A percentile compares a stretch with the other conserved stretches of the same genome.
These are phyloP conservation scores for Rhynchomys soricoides DNA, from an alignment of 2,113 vertebrate species.

Conservation along the genomic window DNA sequence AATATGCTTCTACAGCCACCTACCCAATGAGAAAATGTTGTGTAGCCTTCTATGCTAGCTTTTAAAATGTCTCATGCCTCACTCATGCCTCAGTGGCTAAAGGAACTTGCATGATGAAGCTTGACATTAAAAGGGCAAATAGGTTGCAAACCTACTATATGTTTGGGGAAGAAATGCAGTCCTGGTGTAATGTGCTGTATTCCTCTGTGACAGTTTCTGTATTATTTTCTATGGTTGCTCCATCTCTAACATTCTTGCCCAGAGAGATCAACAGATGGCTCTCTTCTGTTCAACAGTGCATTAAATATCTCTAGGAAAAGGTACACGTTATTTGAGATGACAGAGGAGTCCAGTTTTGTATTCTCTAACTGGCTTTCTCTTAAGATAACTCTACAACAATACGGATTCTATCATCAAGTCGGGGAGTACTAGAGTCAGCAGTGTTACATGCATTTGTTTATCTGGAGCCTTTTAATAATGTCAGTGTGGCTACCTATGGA, in stretches of 20 bases:
- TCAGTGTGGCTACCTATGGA: not conserved
- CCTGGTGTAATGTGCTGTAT: not conserved
- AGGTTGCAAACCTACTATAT: not conserved
- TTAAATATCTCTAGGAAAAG: not conserved
- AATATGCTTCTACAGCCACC: not conserved
- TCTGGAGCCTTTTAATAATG: not conserved
- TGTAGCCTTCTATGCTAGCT: not conserved
- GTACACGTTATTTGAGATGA: not conserved
- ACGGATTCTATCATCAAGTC: not conserved
- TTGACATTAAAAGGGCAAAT: not conserved
- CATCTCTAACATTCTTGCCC: not conserved
- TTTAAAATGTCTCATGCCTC: not conserved
- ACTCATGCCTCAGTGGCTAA: not conserved
- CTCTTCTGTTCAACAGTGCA: not conserved
- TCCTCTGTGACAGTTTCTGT: not conserved
- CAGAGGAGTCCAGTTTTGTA: not conserved
- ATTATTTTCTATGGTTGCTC: not conserved
- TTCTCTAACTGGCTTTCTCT: not conserved
- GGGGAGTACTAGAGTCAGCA: not conserved
- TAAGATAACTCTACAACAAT: not conserved
- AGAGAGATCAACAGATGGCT: not conserved
- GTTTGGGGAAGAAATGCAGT: not conserved
- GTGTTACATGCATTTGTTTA: constrained; percentile 9
- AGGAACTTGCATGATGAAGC: not conserved
- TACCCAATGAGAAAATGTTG: not conserved